These are phyloP conservation scores for Achroia grisella DNA, from an alignment of 1,140 invertebrate genomes.

Conservation along the genomic window DNA sequence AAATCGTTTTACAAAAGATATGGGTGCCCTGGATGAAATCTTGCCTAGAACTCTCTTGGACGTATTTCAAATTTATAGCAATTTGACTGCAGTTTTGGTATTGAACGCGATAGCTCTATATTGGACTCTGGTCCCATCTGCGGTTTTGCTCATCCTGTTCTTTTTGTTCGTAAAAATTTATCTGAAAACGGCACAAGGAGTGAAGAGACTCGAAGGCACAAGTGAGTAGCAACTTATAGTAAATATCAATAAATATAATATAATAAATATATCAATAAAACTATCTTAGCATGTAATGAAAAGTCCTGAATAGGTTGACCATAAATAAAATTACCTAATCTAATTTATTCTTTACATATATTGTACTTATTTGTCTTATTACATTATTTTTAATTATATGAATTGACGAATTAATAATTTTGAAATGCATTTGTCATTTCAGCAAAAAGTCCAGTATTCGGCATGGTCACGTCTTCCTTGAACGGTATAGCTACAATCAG, in stretches of 20 bases:
- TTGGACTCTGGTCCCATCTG: constrained; percentile 81
- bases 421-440: constrained; percentile 28
- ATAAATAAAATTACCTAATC: no score
- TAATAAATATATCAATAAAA: no score
- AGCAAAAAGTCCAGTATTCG: constrained; percentile 86
- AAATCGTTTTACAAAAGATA: constrained; percentile 84
- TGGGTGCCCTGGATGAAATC: constrained; percentile 88
- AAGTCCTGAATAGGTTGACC: no score
- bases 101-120: constrained; percentile 84
- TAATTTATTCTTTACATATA: no score
- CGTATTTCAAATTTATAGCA: constrained; percentile 80
- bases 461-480: constrained; percentile 83
- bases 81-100: constrained; percentile 72
- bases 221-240: constrained; percentile 69
- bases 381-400: no score
- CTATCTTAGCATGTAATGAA: no score
- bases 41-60: constrained; percentile 87
- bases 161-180: constrained; percentile 83
- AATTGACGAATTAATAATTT: neutral
- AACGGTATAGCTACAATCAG: constrained; percentile 86
- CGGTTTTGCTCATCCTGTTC: constrained; percentile 80
- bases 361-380: no score
- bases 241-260: neutral
- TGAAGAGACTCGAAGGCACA: constrained; percentile 90
- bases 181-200: constrained; percentile 85